Base-by-base conservation (phyloP, 30 jellyfish, hydroid and myxozoan species). In the Catostylus mosaicus region DNA sequence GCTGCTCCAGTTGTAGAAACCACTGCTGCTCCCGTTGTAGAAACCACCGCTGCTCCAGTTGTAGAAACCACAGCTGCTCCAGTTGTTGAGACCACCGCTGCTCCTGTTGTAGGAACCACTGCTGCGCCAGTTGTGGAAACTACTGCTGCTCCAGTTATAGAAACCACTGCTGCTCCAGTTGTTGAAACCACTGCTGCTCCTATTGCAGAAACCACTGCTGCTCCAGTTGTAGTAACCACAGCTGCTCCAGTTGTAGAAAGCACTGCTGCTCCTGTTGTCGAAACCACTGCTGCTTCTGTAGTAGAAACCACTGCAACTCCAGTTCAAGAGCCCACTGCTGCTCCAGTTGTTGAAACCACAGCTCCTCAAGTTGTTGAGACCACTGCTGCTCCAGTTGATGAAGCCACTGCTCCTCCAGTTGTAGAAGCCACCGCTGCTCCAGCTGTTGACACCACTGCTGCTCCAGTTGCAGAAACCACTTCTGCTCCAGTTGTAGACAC, bases 1-100 rank as follows among this genome's bases (percentile, higher is more conserved):
- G 78, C 34, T 75, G 87, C 87, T 7, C 69, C 64, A 71, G 67
- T 54, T 40, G 67, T 27, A 2, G 68, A 50, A 71, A 30, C 83
- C 26, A 54, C 67, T 1, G 83, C 47, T 27, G 67, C 83, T 14
- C 64, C 83, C 6, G 67, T 27, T 14, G 69, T 54, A 7, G 27
- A 50, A 8, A 54, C 64, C 7, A 38, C 83, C 5, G 51, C 61
- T 20, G 80, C 80, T 11, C 80, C 80, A 67, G 22, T 43, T 29
- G 80, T 29, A 27, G 80, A 67, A 50, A 73, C 77, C 12, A 73
- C 85, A 18, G 85, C 85, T 18, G 56, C 76, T 0, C 73, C 85
- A 43, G 72, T 43, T 46, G 65, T 54, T 31, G 73, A 46, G 20
- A 31, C 85, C 48, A 50, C 70, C 34, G 73, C 70, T n/a, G 72